Evolutionary conservation across 1,140 invertebrate genomes (phyloP).

Genomic region (Conus ventricosus): DNA sequence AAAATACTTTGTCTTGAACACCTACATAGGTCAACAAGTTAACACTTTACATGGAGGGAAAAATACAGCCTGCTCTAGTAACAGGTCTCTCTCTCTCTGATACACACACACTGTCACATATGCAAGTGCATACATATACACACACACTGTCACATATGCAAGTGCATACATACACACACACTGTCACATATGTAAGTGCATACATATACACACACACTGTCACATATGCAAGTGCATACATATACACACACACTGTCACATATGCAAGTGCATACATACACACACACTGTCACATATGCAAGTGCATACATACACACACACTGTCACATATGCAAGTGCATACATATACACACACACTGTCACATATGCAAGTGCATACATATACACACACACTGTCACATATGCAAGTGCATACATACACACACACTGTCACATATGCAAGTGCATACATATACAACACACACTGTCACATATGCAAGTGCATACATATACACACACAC

Average conservation of each 20-base stretch:
- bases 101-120: too few species aligned
- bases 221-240: not conserved
- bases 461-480: not conserved
- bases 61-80: too few species aligned
- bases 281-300: not conserved
- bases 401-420: too few species aligned
- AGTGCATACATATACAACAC: too few species aligned
- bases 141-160: not conserved
- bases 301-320: not conserved
- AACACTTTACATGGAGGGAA: too few species aligned
- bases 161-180: not conserved
- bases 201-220: not conserved
- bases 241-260: not conserved
- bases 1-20: too few species aligned
- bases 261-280: not conserved
- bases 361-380: too few species aligned
- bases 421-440: too few species aligned
- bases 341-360: slow-evolving; percentile 3
- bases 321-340: not conserved
- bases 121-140: not conserved
- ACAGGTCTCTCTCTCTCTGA: too few species aligned
- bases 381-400: too few species aligned
- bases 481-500: slow-evolving; percentile 2
- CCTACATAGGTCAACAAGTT: too few species aligned
- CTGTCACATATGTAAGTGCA: too few species aligned